phyloP scores from a whole-genome alignment of 2,888 invertebrate species.

The Pelosia muscerda region DNA sequence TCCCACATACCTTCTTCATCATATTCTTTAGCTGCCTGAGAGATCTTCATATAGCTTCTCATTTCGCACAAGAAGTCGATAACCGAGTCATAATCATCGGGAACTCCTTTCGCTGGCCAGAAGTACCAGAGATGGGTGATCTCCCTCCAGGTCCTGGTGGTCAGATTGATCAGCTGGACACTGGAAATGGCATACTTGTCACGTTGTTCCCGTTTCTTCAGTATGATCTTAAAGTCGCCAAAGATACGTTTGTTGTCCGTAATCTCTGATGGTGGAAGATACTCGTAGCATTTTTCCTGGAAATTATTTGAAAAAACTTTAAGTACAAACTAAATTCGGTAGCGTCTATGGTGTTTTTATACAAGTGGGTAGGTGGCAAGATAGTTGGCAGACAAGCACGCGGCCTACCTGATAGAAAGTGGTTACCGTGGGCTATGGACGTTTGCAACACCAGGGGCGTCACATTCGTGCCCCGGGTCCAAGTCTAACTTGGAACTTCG shows the following conservation, averaged over 20 bases:
- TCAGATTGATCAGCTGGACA: conserved; percentile 93
- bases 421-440: too few species aligned
- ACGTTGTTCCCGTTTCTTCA: conserved; percentile 95
- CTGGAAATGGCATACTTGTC: conserved; percentile 96
- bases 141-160: conserved; percentile 94
- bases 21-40: conserved; percentile 83
- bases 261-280: conserved; percentile 96
- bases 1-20: conserved; percentile 78
- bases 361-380: too few species aligned
- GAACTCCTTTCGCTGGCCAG: conserved; percentile 96
- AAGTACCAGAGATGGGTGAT: conserved; percentile 97
- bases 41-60: conserved; percentile 86
- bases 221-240: conserved; percentile 95
- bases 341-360: too few species aligned
- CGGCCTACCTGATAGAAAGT: too few species aligned
- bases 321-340: too few species aligned
- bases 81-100: conserved; percentile 93
- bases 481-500: too few species aligned
- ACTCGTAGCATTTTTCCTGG: conserved; percentile 95
- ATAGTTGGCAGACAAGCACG: too few species aligned
- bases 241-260: conserved; percentile 94
- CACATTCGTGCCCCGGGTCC: too few species aligned
- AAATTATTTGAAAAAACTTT: conserved; percentile 47
- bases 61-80: conserved; percentile 96
- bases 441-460: too few species aligned